Conservation (phyloP, 2,888 invertebrate genomes). For the Serrognathus titanus region DNA sequence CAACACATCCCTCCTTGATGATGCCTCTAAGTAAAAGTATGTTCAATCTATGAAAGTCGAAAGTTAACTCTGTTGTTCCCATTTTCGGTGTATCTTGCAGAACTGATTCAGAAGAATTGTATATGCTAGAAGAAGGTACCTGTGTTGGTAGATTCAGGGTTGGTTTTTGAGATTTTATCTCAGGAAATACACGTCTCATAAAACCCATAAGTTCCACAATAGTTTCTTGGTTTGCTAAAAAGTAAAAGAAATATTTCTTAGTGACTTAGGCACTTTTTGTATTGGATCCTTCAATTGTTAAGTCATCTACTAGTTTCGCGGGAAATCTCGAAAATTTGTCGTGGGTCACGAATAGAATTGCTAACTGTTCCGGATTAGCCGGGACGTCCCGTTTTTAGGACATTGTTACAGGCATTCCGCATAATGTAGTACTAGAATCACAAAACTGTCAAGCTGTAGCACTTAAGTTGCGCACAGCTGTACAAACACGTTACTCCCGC, state of each 20-base stretch:
- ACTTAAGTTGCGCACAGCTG: too few species aligned
- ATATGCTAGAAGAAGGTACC: slow-evolving; percentile 37
- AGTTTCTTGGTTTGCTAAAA: slow-evolving; percentile 87
- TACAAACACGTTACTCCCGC: too few species aligned
- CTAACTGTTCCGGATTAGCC: too few species aligned
- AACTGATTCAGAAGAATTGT: slow-evolving; percentile 40
- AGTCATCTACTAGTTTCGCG: too few species aligned
- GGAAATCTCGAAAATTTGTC: too few species aligned
- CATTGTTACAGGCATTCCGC: too few species aligned
- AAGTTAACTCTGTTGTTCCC: slow-evolving; percentile 78
- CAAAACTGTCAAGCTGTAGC: too few species aligned
- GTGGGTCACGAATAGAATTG: too few species aligned
- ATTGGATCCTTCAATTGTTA: too few species aligned
- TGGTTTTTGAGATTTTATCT: slow-evolving; percentile 36
- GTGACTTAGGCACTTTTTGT: too few species aligned
- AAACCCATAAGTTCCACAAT: slow-evolving; percentile 92
- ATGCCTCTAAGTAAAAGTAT: slow-evolving; percentile 80
- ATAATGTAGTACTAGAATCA: too few species aligned
- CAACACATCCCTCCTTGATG: slow-evolving; percentile 64
- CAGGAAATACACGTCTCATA: slow-evolving; percentile 67
- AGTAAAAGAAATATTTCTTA: slow-evolving; percentile 4
- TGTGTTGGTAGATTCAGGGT: slow-evolving; percentile 25
- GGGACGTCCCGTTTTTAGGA: too few species aligned
- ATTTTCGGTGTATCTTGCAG: slow-evolving; percentile 39
- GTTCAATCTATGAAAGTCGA: slow-evolving; percentile 90